These are phyloP conservation scores for Microctenopoma lineatum DNA, from an alignment of 2,797 vertebrate genomes.

Conservation along the genomic window DNA sequence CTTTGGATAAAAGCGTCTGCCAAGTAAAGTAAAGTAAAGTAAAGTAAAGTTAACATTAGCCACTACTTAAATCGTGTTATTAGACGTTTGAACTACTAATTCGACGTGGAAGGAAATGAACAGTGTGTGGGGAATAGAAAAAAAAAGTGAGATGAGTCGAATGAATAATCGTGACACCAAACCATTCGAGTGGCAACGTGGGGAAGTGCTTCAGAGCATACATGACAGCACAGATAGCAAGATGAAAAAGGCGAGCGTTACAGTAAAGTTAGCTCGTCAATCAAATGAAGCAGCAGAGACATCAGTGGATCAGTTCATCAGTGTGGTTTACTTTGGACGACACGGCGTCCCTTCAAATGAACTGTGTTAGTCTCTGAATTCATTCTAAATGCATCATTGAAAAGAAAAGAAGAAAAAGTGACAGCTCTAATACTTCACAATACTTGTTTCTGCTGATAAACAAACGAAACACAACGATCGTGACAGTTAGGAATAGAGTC, in stretches of 20 bases:
- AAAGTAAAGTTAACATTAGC: no score
- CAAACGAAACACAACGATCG: not conserved
- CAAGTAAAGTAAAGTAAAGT: no score
- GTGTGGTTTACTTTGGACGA: not conserved
- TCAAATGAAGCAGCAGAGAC: not conserved
- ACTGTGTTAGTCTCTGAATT: not conserved
- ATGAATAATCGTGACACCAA: conserved; percentile 8
- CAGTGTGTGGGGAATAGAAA: no score
- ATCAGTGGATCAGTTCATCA: not conserved
- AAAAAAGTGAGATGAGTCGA: not conserved
- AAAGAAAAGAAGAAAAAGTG: not conserved
- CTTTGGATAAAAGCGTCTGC: no score
- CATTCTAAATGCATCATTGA: not conserved
- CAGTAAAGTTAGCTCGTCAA: not conserved
- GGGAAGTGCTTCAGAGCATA: conserved; percentile 2
- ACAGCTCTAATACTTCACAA: not conserved
- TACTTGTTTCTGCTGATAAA: not conserved
- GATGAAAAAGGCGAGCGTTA: not conserved
- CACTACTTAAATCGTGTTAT: no score
- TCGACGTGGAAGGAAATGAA: no score
- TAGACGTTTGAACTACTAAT: no score
- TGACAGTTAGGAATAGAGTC: conserved; percentile 13
- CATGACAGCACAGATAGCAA: not conserved
- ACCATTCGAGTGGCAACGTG: not conserved
- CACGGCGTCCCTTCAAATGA: not conserved